Conservation (phyloP, 2,888 invertebrate genomes). For the Andrena bicolor region DNA sequence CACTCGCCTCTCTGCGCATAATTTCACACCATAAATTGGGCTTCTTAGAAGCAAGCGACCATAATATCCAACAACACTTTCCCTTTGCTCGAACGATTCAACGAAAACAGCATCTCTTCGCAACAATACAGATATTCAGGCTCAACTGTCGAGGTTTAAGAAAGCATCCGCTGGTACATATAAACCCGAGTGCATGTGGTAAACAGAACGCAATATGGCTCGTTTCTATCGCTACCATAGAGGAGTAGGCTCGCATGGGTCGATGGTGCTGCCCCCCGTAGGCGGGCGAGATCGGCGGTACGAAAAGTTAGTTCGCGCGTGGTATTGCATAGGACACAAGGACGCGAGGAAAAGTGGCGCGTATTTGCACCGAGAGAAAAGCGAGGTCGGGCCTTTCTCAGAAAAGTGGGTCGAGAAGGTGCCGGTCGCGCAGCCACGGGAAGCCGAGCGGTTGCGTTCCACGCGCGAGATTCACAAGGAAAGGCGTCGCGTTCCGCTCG, state of each 20-base stretch:
- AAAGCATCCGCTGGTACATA: not conserved
- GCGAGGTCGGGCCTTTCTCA: slow-evolving; percentile 81
- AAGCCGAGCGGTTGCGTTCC: slow-evolving; percentile 50
- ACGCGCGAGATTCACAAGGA: slow-evolving; percentile 52
- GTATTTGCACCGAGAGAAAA: slow-evolving; percentile 76
- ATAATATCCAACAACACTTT: slow-evolving; percentile 5
- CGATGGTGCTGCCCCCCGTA: slow-evolving; percentile 38
- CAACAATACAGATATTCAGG: too few species aligned
- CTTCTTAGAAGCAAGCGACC: too few species aligned
- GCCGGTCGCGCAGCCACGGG: slow-evolving; percentile 53
- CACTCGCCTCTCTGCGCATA: too few species aligned
- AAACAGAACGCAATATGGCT: too few species aligned
- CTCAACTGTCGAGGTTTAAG: not conserved
- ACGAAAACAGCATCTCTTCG: too few species aligned
- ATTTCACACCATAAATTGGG: too few species aligned
- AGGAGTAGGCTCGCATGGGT: not conserved
- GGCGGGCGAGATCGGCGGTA: slow-evolving; percentile 22
- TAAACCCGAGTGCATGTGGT: not conserved
- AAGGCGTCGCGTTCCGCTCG: slow-evolving; percentile 48
- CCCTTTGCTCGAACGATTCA: not conserved
- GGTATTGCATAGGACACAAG: slow-evolving; percentile 64
- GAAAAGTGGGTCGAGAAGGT: slow-evolving; percentile 78
- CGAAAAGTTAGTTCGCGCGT: slow-evolving; percentile 49
- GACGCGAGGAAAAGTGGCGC: slow-evolving; percentile 78
- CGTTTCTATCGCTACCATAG: not conserved